A percentile compares a stretch with the other conserved stretches of the same genome.
Evolutionary conservation across 2,797 vertebrate genomes (phyloP).

Genomic region (Taeniopygia guttata): DNA sequence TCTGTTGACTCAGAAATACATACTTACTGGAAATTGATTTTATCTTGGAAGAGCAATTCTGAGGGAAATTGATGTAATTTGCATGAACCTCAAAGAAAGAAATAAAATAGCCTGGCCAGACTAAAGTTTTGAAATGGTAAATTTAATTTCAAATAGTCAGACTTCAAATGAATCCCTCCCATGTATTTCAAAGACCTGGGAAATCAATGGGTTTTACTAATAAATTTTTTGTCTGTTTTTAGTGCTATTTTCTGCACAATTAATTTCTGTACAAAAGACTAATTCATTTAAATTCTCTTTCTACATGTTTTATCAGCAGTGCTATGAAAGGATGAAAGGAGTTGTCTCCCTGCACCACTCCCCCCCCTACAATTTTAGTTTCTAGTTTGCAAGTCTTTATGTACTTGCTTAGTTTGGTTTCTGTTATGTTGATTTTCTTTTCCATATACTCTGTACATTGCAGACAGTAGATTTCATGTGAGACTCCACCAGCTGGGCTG

Average conservation of each 20-base stretch:
- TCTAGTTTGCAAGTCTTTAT: not conserved
- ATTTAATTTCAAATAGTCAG: not conserved
- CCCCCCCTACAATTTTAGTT: not conserved
- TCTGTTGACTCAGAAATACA: not conserved
- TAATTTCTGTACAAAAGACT: not conserved
- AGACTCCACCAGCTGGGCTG: not conserved
- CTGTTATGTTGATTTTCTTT: not conserved
- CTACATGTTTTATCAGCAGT: not conserved
- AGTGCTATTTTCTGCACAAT: not conserved
- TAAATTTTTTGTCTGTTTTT: not conserved
- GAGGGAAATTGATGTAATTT: not conserved
- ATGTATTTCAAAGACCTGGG: constrained; percentile 41
- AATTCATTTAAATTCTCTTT: not conserved
- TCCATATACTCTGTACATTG: not conserved
- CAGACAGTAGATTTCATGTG: not conserved
- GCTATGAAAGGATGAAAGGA: constrained; percentile 5
- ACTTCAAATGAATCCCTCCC: not conserved
- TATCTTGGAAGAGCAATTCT: not conserved
- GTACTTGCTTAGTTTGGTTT: not conserved
- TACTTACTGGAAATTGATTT: not conserved
- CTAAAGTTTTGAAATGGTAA: not conserved
- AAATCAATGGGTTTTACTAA: constrained; percentile 12
- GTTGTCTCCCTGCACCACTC: not conserved
- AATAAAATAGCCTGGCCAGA: not conserved
- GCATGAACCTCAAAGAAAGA: not conserved